Percentiles rank a stretch among this genome's conserved stretches.
These are phyloP conservation scores for Zhengitettix transpicula DNA, from an alignment of 2,888 invertebrate genomes.

Conservation along the genomic window DNA sequence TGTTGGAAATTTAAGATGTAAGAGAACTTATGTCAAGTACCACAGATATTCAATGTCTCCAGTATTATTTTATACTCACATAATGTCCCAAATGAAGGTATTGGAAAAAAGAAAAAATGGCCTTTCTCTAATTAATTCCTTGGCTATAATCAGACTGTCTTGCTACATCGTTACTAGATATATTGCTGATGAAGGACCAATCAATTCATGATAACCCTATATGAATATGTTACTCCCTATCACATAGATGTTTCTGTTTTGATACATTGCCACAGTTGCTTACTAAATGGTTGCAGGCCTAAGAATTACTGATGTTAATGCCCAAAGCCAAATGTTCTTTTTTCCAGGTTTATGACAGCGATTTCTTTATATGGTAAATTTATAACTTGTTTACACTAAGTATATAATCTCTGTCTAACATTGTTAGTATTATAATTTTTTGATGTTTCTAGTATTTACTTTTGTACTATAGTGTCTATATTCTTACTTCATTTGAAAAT, in stretches of 20 bases:
- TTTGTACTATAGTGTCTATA: too few relatives aligned
- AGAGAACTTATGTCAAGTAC: slow-evolving; percentile 2
- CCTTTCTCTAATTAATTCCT: slow-evolving; percentile 4
- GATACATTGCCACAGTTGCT: too few relatives aligned
- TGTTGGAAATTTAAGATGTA: slow-evolving; percentile 2
- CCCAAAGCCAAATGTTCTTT: too few relatives aligned
- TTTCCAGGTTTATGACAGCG: too few relatives aligned
- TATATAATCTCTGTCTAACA: too few relatives aligned
- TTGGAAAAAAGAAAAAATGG: neutral
- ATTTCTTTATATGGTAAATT: too few relatives aligned
- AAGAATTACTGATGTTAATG: too few relatives aligned
- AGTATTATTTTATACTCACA: slow-evolving; percentile 8
- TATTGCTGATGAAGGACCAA: slow-evolving; percentile 7
- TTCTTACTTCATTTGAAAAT: too few relatives aligned
- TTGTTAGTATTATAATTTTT: too few relatives aligned
- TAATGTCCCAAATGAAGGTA: slow-evolving; percentile 1
- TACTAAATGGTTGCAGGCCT: too few relatives aligned
- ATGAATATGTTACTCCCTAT: neutral
- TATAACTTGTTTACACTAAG: too few relatives aligned
- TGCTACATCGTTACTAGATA: slow-evolving; percentile 1
- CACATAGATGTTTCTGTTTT: neutral
- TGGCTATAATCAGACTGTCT: slow-evolving; percentile 4
- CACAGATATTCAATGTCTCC: slow-evolving; percentile 6
- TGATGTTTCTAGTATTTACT: too few relatives aligned
- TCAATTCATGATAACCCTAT: neutral